Base-by-base conservation (phyloP, 2,888 invertebrate genomes). In the Orchestes rusci region DNA sequence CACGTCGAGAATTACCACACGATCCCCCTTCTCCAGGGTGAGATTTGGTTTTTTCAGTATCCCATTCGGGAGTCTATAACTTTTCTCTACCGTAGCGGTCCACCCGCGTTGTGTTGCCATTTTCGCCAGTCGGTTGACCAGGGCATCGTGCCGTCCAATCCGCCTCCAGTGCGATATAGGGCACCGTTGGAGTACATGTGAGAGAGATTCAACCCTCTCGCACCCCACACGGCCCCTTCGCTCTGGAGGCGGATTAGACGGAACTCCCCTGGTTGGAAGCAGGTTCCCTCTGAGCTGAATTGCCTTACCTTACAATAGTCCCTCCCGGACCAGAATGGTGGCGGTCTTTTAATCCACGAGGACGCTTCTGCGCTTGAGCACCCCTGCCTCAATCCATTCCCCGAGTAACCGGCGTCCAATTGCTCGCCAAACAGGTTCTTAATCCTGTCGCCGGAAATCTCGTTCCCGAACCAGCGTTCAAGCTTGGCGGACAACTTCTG, bases 231-330 rank as follows among this genome's bases (percentile, higher is more conserved):
- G 18, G 3, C 12, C 4, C 28, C 28, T 2, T 15, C 16, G 28
- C 20, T 39, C 45, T 2, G 48, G 36, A 3, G 52, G 48, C 4
- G 59, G 61, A 39, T 60, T 59, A 1, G 58, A 59, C 18, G 56
- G 56, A 5, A 60, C 55, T 1, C 58, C 59, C 12, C 40, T 47
- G 0, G 59, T 58, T 3, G 60, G 59, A 4, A 61, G 45, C 4
- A 59, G 49, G 39, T 57, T 57, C 1, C 53, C 56, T 5, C 57
- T 17, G 1, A 63, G 51, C 33, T 59, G 58, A 1, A 60, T 34
- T 0, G 60, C 57, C 5, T 45, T 48, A 2, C 59, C 51, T n/a
- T n/a, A n/a, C n/a, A n/a, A 33, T 49, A 60, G 30, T 60, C 57
- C 0, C 33, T 3, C 0, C 59, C 57, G 1, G 48, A 43, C 59